These are phyloP conservation scores for Pyrocephalus nanus DNA, from an alignment of 2,797 vertebrate genomes.

Conservation along the genomic window DNA sequence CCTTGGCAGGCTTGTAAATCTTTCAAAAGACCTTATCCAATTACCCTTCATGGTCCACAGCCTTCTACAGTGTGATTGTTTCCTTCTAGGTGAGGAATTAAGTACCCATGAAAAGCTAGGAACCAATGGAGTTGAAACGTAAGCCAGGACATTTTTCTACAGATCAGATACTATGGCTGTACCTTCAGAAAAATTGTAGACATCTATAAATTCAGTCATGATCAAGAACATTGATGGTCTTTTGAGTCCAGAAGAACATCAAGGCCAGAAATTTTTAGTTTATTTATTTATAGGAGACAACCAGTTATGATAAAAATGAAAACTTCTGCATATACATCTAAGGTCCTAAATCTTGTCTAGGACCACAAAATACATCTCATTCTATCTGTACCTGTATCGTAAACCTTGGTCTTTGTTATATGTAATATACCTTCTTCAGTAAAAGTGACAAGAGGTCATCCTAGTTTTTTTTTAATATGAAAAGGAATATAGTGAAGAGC, in stretches of 20 bases:
- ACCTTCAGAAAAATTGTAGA: background rate
- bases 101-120: constrained; percentile 73
- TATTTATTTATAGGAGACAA: background rate
- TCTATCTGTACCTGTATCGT: background rate
- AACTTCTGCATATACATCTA: background rate
- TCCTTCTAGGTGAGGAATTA: constrained; percentile 73
- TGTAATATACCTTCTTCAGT: background rate
- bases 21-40: constrained; percentile 80
- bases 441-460: background rate
- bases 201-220: background rate
- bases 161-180: background rate
- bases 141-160: constrained; percentile 34
- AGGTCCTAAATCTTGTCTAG: background rate
- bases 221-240: background rate
- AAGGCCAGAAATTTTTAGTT: background rate
- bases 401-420: background rate
- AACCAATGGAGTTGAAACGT: constrained; percentile 69
- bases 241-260: background rate
- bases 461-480: background rate
- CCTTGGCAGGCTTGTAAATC: constrained; percentile 79
- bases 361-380: background rate
- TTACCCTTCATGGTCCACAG: constrained; percentile 78
- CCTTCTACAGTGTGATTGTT: constrained; percentile 64
- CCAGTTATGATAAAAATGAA: background rate
- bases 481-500: background rate